Conservation (phyloP, 2,888 invertebrate species). For the Oxystoma pomonae region DNA sequence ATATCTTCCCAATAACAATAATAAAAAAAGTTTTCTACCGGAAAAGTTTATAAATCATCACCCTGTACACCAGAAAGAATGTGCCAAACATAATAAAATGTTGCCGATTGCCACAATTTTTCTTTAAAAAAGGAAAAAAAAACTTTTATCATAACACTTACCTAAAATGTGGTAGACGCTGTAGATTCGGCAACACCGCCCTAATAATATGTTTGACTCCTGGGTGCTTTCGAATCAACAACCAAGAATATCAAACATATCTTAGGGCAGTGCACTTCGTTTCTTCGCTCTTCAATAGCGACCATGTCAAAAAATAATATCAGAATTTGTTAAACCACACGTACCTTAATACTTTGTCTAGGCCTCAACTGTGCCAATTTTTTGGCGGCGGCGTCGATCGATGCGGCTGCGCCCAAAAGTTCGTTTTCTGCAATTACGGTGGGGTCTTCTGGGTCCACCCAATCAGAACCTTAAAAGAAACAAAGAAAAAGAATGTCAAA, state of each 20-base stretch:
- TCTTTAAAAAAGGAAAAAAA: too few species aligned
- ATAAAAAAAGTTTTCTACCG: too few species aligned
- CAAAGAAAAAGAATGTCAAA: too few species aligned
- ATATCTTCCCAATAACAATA: too few species aligned
- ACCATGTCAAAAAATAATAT: too few species aligned
- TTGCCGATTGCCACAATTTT: too few species aligned
- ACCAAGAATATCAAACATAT: constrained; percentile 99
- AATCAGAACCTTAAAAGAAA: constrained; percentile 66
- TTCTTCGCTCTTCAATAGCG: constrained; percentile 2
- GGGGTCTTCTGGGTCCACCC: constrained; percentile 96
- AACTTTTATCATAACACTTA: neutral
- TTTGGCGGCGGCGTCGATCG: constrained; percentile 97
- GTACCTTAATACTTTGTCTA: constrained; percentile 73
- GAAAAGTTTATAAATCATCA: too few species aligned
- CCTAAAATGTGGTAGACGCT: neutral
- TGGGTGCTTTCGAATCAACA: constrained; percentile 86
- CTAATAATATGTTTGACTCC: constrained; percentile 99
- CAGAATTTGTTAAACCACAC: too few species aligned
- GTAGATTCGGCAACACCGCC: constrained; percentile 49
- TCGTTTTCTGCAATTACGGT: constrained; percentile 98
- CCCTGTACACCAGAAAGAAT: too few species aligned
- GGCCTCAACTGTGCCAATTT: constrained; percentile 90
- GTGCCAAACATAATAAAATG: too few species aligned
- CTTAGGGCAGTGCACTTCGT: constrained; percentile 62
- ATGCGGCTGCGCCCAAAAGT: constrained; percentile 92